These are phyloP conservation scores for Vultur gryphus DNA, from an alignment of 2,797 vertebrate species.

Conservation along the genomic window DNA sequence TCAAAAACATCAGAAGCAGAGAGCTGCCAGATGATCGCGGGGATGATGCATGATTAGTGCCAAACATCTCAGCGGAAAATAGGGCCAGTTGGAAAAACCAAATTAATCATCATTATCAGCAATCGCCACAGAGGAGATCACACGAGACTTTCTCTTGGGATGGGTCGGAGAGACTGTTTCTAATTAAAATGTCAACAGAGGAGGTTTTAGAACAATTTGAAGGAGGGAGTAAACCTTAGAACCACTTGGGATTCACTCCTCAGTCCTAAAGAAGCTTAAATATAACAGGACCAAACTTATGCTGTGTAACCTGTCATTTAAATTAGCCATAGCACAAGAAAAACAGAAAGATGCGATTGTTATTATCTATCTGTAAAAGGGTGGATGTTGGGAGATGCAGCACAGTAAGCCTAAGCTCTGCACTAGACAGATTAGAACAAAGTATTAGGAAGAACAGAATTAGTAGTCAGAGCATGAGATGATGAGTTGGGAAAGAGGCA, in stretches of 20 bases:
- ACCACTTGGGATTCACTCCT: not conserved
- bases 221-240: not conserved
- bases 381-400: not conserved
- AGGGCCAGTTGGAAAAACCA: constrained; percentile 50
- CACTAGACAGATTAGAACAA: not conserved
- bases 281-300: not conserved
- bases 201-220: constrained; percentile 14
- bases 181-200: constrained; percentile 31
- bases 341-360: not conserved
- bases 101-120: constrained; percentile 54
- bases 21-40: constrained; percentile 39
- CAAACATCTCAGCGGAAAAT: constrained; percentile 33
- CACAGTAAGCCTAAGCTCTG: not conserved
- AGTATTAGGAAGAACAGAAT: not conserved
- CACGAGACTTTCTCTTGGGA: constrained; percentile 11
- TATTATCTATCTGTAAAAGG: not conserved
- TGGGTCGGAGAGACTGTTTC: not conserved
- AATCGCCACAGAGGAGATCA: constrained; percentile 18
- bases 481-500: not conserved
- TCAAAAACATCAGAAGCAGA: constrained; percentile 43
- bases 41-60: constrained; percentile 15
- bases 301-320: not conserved
- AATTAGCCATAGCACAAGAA: not conserved
- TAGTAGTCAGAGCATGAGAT: not conserved
- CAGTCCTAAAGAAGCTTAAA: constrained; percentile 14